phyloP scores from a whole-genome alignment of 2,113 vertebrate species.

The Hemibagrus wyckioides region DNA sequence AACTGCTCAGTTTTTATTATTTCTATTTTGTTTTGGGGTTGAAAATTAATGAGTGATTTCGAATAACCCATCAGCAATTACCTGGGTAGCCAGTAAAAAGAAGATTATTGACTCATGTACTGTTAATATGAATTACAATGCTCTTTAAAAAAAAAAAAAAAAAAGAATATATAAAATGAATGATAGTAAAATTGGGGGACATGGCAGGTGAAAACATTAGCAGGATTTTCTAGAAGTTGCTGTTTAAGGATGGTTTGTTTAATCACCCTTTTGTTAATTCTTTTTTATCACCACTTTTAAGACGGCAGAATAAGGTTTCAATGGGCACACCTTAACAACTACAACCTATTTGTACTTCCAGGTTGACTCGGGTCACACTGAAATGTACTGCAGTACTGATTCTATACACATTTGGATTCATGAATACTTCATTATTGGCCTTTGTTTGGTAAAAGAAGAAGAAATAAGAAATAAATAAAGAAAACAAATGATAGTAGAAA shows the following conservation, averaged over 20 bases:
- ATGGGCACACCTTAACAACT: neutral
- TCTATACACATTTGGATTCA: neutral
- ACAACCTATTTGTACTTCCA: neutral
- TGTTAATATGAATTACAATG: neutral
- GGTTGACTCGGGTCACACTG: neutral
- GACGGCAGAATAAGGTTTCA: neutral
- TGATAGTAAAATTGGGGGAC: neutral
- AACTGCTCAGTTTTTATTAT: neutral
- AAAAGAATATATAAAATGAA: neutral
- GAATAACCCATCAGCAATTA: neutral
- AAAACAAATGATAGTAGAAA: neutral
- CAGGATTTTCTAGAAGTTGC: neutral
- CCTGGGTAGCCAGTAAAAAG: neutral
- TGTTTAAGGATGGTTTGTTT: neutral
- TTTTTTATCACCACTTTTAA: neutral
- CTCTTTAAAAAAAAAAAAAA: neutral
- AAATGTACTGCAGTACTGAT: neutral
- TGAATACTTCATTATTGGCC: neutral
- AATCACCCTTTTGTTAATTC: neutral
- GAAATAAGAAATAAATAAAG: neutral
- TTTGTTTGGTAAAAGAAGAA: neutral
- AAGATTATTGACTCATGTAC: neutral
- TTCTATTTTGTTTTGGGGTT: neutral
- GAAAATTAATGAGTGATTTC: neutral
- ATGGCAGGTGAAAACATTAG: neutral